Conservation (phyloP, 2,888 invertebrate species). For the Xylota sylvarum region DNA sequence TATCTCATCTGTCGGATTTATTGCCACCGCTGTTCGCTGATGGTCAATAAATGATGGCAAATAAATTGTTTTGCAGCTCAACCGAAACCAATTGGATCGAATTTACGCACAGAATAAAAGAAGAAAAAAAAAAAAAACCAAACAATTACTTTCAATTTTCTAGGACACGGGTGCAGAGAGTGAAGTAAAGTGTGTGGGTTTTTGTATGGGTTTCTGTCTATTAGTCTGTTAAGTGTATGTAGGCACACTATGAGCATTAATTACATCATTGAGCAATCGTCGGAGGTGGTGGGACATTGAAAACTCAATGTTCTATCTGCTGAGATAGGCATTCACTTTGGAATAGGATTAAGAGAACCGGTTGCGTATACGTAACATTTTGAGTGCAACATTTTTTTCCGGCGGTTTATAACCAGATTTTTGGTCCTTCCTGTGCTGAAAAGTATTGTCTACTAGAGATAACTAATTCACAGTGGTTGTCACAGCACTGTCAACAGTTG, state of each 20-base stretch:
- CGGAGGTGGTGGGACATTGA: constrained; percentile 41
- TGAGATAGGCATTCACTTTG: constrained; percentile 6
- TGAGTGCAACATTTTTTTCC: not conserved
- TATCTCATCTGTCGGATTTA: constrained; percentile 11
- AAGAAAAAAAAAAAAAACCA: constrained; percentile 11
- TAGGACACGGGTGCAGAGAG: constrained; percentile 9
- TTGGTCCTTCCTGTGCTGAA: not conserved
- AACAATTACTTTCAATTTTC: constrained; percentile 63
- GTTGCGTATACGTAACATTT: constrained; percentile 34
- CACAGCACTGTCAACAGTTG: no score
- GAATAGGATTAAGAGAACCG: constrained; percentile 3
- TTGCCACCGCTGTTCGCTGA: constrained; percentile 5
- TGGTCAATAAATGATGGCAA: constrained; percentile 22
- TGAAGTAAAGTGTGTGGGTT: constrained; percentile 9
- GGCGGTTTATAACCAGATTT: not conserved
- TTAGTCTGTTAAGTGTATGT: constrained; percentile 44
- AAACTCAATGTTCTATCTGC: constrained; percentile 5
- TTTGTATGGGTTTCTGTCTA: constrained; percentile 28
- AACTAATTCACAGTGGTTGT: no score
- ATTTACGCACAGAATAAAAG: constrained; percentile 34
- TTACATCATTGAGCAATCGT: constrained; percentile 48
- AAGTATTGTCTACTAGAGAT: no score
- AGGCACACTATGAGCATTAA: constrained; percentile 35
- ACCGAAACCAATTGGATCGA: constrained; percentile 60
- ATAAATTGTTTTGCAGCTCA: constrained; percentile 33